These are phyloP conservation scores for Thinocorus orbignyianus DNA, from an alignment of 2,113 vertebrate species.

Conservation along the genomic window DNA sequence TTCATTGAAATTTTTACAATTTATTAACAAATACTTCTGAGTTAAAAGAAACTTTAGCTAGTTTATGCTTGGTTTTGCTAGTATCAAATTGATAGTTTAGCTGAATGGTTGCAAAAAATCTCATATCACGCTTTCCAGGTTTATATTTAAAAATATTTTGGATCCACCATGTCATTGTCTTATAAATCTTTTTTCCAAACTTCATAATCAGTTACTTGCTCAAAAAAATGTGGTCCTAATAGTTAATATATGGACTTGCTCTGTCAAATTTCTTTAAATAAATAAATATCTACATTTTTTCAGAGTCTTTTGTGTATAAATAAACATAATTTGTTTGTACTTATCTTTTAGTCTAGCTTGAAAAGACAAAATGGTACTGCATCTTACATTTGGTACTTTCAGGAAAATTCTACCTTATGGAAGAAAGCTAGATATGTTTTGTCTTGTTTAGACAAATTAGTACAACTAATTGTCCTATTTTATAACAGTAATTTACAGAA, in stretches of 20 bases:
- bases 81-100: not conserved
- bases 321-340: not conserved
- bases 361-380: not conserved
- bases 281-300: not conserved
- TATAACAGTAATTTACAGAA: not conserved
- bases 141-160: not conserved
- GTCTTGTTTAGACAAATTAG: not conserved
- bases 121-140: not conserved
- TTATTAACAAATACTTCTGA: not conserved
- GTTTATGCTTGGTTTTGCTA: not conserved
- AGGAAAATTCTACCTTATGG: not conserved
- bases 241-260: not conserved
- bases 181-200: not conserved
- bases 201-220: not conserved
- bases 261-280: not conserved
- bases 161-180: not conserved
- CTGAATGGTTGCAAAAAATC: not conserved
- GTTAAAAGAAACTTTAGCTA: not conserved
- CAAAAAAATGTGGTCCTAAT: not conserved
- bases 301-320: not conserved
- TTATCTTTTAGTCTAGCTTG: not conserved
- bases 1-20: not conserved
- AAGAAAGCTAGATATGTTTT: not conserved
- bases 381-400: not conserved
- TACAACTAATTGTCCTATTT: not conserved